phyloP scores from a whole-genome alignment of 2,888 invertebrate species.

The Nemoura dubitans region DNA sequence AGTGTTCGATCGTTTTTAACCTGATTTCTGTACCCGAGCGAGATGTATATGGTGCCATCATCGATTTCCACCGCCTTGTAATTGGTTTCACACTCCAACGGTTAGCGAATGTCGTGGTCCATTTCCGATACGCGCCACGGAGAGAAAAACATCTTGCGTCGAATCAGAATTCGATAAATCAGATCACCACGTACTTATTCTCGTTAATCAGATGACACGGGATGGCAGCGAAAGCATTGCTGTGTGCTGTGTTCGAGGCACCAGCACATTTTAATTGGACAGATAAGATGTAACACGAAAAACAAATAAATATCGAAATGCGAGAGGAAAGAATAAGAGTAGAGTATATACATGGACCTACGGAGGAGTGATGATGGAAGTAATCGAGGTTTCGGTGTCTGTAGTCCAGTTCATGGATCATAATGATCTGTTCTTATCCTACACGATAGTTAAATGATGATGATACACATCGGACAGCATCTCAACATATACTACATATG shows the following conservation, averaged over 20 bases:
- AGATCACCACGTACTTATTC: not conserved
- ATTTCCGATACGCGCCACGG: slow-evolving; percentile 7
- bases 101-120: slow-evolving; percentile 37
- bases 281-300: not conserved
- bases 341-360: not conserved
- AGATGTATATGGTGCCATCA: not conserved
- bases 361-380: not conserved
- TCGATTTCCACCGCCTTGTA: not conserved
- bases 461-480: not conserved
- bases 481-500: not conserved
- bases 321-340: not conserved
- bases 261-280: not conserved
- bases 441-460: not conserved
- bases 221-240: not conserved
- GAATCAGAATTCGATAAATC: not conserved
- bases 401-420: not conserved
- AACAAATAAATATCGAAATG: not conserved
- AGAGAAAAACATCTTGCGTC: not conserved
- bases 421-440: not conserved
- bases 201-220: too few relatives aligned
- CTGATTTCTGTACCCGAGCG: not conserved
- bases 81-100: slow-evolving; percentile 27
- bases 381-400: slow-evolving; percentile 12
- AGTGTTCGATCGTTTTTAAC: not conserved
- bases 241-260: not conserved